Conservation (phyloP, 2,113 vertebrate genomes). For the Hippolais icterina region DNA sequence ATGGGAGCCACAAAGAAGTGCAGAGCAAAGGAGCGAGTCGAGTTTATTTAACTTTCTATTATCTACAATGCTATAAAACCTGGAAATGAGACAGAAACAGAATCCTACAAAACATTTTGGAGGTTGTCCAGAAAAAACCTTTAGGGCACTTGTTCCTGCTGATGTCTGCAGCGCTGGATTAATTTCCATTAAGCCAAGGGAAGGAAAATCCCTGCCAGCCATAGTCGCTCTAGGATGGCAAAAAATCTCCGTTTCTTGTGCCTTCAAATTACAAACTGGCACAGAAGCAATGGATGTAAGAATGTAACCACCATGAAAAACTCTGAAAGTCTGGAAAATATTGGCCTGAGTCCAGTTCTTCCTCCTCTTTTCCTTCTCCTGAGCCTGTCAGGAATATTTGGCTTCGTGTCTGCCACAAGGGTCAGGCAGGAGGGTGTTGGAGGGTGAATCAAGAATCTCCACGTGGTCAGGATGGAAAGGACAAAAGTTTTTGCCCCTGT, state of each 20-base stretch:
- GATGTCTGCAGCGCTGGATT: neutral
- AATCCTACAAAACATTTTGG: slow-evolving; percentile 3
- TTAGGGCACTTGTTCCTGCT: neutral
- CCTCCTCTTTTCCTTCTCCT: neutral
- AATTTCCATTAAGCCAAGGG: neutral
- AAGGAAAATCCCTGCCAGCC: neutral
- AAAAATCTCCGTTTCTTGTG: neutral
- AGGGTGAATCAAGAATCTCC: neutral
- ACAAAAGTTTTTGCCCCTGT: neutral
- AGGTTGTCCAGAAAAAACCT: neutral
- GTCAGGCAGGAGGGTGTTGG: neutral
- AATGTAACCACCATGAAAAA: neutral
- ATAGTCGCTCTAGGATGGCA: fast-evolving
- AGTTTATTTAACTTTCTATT: slow-evolving; percentile 57
- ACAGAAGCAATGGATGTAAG: neutral
- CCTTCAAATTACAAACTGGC: neutral
- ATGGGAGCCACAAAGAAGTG: neutral
- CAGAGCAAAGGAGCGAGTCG: neutral
- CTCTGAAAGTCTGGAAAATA: neutral
- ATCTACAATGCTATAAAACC: neutral
- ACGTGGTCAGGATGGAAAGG: neutral
- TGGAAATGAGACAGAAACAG: slow-evolving; percentile 32
- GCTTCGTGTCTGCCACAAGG: fast-evolving
- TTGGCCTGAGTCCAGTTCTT: neutral
- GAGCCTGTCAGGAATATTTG: neutral